Conservation (phyloP, 2,113 vertebrate species). For the Hystrix cristata region DNA sequence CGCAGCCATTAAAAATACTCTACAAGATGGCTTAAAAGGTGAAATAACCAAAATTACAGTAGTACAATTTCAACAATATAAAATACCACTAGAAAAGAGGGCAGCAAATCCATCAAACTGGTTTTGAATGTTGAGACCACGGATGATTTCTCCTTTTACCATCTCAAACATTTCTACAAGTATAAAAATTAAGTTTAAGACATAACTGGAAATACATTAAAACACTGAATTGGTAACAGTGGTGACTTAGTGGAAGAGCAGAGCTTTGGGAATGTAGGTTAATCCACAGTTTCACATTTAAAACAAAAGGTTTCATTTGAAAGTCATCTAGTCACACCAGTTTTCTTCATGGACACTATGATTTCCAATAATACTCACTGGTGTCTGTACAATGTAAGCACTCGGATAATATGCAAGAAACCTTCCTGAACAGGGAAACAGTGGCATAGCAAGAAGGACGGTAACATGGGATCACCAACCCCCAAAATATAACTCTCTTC, state of each 20-base stretch:
- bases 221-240: conserved; percentile 47
- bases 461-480: too few relatives aligned
- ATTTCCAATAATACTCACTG: not conserved
- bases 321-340: not conserved
- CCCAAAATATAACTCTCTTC: not conserved
- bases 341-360: not conserved
- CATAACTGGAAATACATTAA: conserved; percentile 4
- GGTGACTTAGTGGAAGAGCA: not conserved
- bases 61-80: not conserved
- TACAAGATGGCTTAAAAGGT: not conserved
- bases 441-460: not conserved
- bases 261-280: not conserved
- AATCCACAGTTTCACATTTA: not conserved
- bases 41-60: conserved; percentile 28
- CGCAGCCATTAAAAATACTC: not conserved
- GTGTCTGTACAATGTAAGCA: not conserved
- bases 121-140: not conserved
- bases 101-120: conserved; percentile 10
- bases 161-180: conserved; percentile 11
- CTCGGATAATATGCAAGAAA: not conserved
- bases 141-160: conserved; percentile 17
- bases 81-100: conserved; percentile 31
- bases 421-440: not conserved
- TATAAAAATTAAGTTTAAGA: conserved; percentile 45
- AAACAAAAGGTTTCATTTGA: not conserved